These are phyloP conservation scores for Tarsius wallacei DNA, from an alignment of 2,797 vertebrate genomes.

Conservation along the genomic window DNA sequence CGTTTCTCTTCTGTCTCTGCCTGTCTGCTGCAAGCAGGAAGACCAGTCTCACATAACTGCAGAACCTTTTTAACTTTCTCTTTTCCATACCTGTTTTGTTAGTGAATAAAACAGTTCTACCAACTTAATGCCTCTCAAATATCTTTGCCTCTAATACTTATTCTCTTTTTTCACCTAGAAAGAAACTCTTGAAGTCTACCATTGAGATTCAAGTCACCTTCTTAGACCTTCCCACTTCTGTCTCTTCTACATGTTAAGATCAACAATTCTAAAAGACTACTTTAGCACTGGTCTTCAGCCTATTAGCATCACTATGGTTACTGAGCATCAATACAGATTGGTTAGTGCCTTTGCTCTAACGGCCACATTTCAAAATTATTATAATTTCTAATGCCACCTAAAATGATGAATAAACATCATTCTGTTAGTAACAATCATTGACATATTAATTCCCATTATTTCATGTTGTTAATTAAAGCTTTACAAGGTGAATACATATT, in stretches of 20 bases:
- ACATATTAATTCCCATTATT: neutral
- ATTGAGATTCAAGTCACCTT: neutral
- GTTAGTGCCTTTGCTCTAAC: neutral
- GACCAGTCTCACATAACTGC: fast-evolving
- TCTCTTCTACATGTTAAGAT: neutral
- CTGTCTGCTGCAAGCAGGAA: neutral
- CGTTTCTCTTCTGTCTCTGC: neutral
- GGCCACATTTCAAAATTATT: neutral
- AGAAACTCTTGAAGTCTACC: neutral
- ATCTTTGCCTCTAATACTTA: no score
- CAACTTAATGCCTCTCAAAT: neutral
- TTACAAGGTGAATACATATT: neutral
- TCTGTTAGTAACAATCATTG: neutral
- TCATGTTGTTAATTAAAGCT: neutral
- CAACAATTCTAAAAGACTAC: neutral
- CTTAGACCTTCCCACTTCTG: neutral
- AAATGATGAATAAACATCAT: no score
- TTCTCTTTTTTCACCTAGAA: neutral
- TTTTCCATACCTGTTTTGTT: neutral
- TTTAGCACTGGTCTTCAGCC: neutral
- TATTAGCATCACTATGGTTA: neutral
- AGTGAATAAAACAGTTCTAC: neutral
- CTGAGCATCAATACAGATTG: no score
- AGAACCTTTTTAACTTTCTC: neutral
- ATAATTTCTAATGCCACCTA: no score